Conservation (phyloP, 2,888 invertebrate species). For the Notocelia uddmanniana region DNA sequence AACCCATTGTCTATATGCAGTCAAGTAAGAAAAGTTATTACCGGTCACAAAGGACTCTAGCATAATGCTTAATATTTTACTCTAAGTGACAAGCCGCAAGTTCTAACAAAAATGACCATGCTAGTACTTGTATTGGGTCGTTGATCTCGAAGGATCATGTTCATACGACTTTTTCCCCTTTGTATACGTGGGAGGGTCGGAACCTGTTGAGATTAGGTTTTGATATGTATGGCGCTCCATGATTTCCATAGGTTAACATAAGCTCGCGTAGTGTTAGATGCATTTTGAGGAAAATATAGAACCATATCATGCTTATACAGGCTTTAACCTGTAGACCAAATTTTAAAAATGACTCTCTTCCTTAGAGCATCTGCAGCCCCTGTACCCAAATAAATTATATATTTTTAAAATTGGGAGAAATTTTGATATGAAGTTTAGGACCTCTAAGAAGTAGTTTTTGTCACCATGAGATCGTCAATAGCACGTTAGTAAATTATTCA, state of each 20-base stretch:
- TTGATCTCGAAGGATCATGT: constrained; percentile 11
- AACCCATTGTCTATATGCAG: constrained; percentile 32
- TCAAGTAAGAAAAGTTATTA: constrained; percentile 26
- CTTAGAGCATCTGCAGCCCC: too few species aligned
- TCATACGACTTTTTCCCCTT: constrained; percentile 3
- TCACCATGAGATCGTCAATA: too few species aligned
- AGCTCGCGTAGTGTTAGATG: neutral
- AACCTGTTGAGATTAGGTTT: constrained; percentile 8
- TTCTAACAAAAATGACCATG: constrained; percentile 1
- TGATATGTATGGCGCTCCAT: constrained; percentile 3
- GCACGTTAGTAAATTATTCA: too few species aligned
- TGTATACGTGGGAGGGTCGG: constrained; percentile 9
- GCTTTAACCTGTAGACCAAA: too few species aligned
- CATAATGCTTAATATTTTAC: neutral
- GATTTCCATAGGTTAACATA: neutral
- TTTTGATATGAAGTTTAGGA: too few species aligned
- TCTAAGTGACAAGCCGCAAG: neutral
- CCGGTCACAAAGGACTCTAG: neutral
- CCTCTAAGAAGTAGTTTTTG: too few species aligned
- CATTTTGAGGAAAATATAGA: neutral
- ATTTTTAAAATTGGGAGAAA: too few species aligned
- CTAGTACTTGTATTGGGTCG: constrained; percentile 3
- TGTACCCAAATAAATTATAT: too few species aligned
- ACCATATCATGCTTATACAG: too few species aligned
- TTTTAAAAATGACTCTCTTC: too few species aligned